Base-by-base conservation (phyloP, 1,140 invertebrate species). In the Drosophila nasuta region DNA sequence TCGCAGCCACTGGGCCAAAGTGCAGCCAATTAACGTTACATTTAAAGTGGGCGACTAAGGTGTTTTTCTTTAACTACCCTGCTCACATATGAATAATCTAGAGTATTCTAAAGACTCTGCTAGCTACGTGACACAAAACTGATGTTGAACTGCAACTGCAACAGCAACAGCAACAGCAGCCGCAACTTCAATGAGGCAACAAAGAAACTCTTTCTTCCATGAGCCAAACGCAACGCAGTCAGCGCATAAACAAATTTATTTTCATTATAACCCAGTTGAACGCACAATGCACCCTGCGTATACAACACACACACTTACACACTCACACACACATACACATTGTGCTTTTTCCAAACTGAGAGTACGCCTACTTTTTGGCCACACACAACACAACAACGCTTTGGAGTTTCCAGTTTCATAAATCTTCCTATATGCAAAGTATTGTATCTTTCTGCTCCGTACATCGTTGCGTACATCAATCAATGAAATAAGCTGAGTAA, bases 171-270 rank as follows among this genome's bases (percentile, higher is more conserved):
- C 64, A 1, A 15, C 41, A 13, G 5, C 45, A 57, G 33, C 35
- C 13, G 33, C 56, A 54, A 57, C 63, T 75, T 63, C 63, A 71
- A 41, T 15, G 62, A 33, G 57, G 57, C 73, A 67, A 83, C 81
- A 86, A 86, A 85, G 81, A 85, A 64, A 60, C 75, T 81, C 81
- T 74, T 85, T 83, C 72, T 77, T 45, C 30, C 38, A 33, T 33
- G 15, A 41, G 33, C 52, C 71, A 41, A 72, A 43, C n/a, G n/a
- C 54, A 49, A 75, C 8, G 6, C 8, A 83, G 74, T 73, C 72
- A 48, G 58, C 75, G 71, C 81, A 77, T 69, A 83, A 83, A 83
- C 76, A 77, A 82, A 82, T 82, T 82, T 82, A 83, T 83, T 76
- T 83, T 73, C 81, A 79, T 82, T 82, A 79, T 79, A 54, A 48